phyloP scores from a whole-genome alignment of 1,140 invertebrate genomes.

The Latrodectus geometricus region DNA sequence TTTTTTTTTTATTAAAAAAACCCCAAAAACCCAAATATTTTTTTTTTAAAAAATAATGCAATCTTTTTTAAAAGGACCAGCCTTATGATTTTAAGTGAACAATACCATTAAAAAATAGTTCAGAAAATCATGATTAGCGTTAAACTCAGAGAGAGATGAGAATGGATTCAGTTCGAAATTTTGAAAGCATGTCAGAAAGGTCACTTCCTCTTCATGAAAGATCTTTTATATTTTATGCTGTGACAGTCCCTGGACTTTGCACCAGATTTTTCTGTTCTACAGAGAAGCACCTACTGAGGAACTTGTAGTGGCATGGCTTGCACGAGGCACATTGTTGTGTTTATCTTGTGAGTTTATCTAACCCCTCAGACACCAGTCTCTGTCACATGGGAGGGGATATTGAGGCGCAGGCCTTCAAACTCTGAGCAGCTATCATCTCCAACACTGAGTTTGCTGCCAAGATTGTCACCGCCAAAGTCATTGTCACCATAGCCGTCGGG shows the following conservation, averaged over 20 bases:
- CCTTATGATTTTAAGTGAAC: neutral
- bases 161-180: neutral
- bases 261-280: constrained; percentile 4
- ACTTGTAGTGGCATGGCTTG: constrained; percentile 18
- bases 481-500: constrained; percentile 61
- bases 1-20: too few species aligned
- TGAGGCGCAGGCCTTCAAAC: constrained; percentile 58
- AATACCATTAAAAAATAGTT: neutral
- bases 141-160: neutral
- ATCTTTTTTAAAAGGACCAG: neutral
- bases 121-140: neutral
- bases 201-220: neutral
- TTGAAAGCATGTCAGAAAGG: neutral
- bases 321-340: neutral
- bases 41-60: too few species aligned
- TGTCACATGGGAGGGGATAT: constrained; percentile 34
- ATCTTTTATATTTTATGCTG: neutral
- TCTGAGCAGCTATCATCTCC: constrained; percentile 48
- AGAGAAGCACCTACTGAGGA: constrained; percentile 26
- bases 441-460: constrained; percentile 35
- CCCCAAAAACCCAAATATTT: too few species aligned
- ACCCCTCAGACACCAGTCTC: constrained; percentile 57
- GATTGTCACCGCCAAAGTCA: constrained; percentile 45
- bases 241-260: neutral
- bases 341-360: neutral